A percentile compares a stretch with the other conserved stretches of the same genome.
These are phyloP conservation scores for Arrhamphus sclerolepis DNA, from an alignment of 2,797 vertebrate species.

Conservation along the genomic window DNA sequence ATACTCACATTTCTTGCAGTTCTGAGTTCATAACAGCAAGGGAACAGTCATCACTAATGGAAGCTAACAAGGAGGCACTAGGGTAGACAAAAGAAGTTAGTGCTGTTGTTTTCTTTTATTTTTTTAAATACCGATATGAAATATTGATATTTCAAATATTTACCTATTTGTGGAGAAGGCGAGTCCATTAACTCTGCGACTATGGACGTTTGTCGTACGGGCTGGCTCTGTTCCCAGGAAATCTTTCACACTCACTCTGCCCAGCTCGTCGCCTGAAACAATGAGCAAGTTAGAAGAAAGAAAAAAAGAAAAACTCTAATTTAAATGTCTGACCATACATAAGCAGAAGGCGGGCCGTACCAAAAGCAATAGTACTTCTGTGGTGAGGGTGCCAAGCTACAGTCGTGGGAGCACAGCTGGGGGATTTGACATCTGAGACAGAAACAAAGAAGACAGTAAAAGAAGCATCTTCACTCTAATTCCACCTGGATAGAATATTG, in stretches of 20 bases:
- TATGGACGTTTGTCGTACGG: conserved; percentile 78
- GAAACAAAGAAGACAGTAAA: background rate
- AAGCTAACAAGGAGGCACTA: conserved; percentile 88
- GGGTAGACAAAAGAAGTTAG: background rate
- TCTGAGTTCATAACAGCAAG: conserved; percentile 88
- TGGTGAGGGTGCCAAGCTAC: conserved; percentile 91
- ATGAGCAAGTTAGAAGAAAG: conserved; percentile 8
- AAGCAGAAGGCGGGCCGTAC: conserved; percentile 73
- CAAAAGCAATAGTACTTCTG: conserved; percentile 87
- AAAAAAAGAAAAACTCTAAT: background rate
- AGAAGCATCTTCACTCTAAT: background rate
- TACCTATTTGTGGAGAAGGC: conserved; percentile 92
- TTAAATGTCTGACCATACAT: background rate
- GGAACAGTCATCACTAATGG: conserved; percentile 93
- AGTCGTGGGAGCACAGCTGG: conserved; percentile 83
- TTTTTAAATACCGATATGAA: background rate
- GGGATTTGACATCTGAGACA: conserved; percentile 78
- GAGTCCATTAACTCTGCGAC: conserved; percentile 83
- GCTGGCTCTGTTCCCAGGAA: conserved; percentile 79
- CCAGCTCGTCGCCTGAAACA: conserved; percentile 89
- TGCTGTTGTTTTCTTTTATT: background rate
- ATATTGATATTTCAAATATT: background rate
- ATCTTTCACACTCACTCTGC: conserved; percentile 86
- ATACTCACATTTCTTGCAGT: conserved; percentile 89
- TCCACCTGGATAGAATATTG: no score